Evolutionary conservation across 2,888 invertebrate genomes (phyloP).

Genomic region (Drosophila koepferae): DNA sequence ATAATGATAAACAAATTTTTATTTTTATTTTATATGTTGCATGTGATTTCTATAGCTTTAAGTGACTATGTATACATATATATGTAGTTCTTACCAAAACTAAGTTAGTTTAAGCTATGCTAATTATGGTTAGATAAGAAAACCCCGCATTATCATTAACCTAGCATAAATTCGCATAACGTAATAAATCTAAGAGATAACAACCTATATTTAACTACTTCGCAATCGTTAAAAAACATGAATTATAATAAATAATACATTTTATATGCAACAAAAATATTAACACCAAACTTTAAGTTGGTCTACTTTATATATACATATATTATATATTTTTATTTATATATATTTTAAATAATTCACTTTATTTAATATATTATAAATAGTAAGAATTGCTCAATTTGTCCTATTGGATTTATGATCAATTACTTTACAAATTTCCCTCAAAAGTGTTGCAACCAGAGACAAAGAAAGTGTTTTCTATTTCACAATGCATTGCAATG

Average conservation of each 20-base stretch:
- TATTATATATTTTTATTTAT: background rate
- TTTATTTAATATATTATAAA: background rate
- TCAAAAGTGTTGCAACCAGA: background rate
- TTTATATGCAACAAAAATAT: too few species aligned
- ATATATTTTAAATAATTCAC: background rate
- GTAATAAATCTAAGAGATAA: background rate
- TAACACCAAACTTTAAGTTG: too few species aligned
- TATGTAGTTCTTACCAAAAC: background rate
- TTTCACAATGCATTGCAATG: slow-evolving; percentile 11
- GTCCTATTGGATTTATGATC: background rate
- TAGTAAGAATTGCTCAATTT: background rate
- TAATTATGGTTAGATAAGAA: background rate
- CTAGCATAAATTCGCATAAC: background rate
- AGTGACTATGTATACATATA: background rate
- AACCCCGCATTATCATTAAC: background rate
- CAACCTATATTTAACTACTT: background rate
- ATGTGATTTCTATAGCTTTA: background rate
- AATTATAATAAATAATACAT: too few species aligned
- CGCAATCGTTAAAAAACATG: background rate
- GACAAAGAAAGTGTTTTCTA: background rate
- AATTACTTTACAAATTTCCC: background rate
- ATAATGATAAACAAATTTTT: background rate
- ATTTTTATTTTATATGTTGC: background rate
- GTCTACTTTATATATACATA: too few species aligned
- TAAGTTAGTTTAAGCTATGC: background rate